Conservation (phyloP, 1,140 invertebrate species). For the Meteorus sp. region DNA sequence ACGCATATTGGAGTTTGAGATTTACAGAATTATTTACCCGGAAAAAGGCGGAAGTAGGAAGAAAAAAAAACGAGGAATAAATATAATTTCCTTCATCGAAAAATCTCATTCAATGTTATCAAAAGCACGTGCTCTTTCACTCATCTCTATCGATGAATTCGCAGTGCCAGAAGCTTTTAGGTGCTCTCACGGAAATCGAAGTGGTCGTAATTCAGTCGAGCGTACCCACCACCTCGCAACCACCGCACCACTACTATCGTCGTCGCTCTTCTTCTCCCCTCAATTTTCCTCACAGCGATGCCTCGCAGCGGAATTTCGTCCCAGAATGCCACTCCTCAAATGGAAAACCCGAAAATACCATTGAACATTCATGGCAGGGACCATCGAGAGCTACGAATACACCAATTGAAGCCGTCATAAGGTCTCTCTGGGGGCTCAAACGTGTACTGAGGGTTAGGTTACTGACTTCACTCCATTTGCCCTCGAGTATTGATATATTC, state of each 20-base stretch:
- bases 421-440: not conserved
- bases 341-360: constrained; percentile 23
- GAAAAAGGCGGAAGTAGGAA: too few species aligned
- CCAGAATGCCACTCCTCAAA: constrained; percentile 7
- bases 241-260: not conserved
- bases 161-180: not conserved
- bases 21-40: too few species aligned
- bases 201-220: constrained; percentile 1
- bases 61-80: not conserved
- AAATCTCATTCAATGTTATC: not conserved
- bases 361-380: not conserved
- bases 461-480: not conserved
- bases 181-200: not conserved
- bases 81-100: not conserved
- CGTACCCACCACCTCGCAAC: not conserved
- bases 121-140: not conserved
- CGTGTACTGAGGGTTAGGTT: too few species aligned
- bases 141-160: not conserved
- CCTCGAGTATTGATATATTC: constrained; percentile 2
- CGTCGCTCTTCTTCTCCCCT: not conserved
- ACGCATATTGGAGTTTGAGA: too few species aligned
- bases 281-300: constrained; percentile 8
- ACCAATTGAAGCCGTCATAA: constrained; percentile 12
- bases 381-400: constrained; percentile 9
- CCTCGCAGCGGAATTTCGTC: not conserved